Base-by-base conservation (phyloP, 2,113 vertebrate genomes). In the Sardina pilchardus region DNA sequence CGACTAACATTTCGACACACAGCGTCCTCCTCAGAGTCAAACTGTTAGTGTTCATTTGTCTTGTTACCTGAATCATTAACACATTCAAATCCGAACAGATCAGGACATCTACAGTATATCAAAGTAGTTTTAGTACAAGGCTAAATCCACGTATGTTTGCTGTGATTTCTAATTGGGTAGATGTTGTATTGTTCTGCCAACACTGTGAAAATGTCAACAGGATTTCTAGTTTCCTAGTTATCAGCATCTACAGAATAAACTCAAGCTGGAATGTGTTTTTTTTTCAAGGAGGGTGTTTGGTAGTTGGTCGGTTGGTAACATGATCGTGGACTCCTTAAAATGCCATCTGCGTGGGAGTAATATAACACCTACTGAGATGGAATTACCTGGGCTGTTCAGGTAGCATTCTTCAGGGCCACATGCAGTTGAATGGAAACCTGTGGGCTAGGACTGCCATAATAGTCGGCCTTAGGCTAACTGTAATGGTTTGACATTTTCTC, bases 251-350 rank as follows among this genome's bases (percentile, higher is more conserved):
- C 71, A 78, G 30, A 78, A 36, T 78, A 78, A 4, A 12, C 71
- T 78, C 30, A 16, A 36, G 26, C 30, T 36, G 71, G 71, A 78
- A 34, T 36, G 71, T 78, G 53, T 78, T 36, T 78, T 36, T 36
- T 78, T 34, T 78, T 34, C 26, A 78, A 78, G 30, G 71, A 78
- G 71, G 71, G 30, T 16, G 14, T 34, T 34, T 34, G 30, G 71
- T 17, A 17, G 71, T 36, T 4, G 53, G 53, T 59, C 21, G 30
- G 71, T 24, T 45, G 85, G 89, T 88, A 8, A 10, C 45, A 86
- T 7, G 47, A 89, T 90, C 88, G 67, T 16, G n/a, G 30, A 78
- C 30, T 78, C 71, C 71, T 34, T 34, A 4, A 36, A 78, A 36
- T 36, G 71, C 71, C 71, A 78, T 78, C 71, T 78, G 71, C 16